Conservation (phyloP, 2,113 vertebrate genomes). For the Gallinago paraguaiae region DNA sequence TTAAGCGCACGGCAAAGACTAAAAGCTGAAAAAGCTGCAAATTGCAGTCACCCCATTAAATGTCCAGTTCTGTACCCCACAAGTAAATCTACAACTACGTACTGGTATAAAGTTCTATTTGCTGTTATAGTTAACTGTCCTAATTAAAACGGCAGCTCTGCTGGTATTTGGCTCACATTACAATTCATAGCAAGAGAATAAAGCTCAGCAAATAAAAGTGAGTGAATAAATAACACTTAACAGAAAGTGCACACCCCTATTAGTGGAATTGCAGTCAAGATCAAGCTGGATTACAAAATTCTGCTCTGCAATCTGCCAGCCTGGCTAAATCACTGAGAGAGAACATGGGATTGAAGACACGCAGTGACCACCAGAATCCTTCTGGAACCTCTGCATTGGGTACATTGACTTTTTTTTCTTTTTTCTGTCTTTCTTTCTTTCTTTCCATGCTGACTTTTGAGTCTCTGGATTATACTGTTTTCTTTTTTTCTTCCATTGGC, state of each 20-base stretch:
- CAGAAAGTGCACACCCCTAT: not conserved
- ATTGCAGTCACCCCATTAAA: not conserved
- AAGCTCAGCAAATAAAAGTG: not conserved
- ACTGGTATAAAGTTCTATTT: not conserved
- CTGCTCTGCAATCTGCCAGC: not conserved
- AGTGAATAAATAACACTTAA: not conserved
- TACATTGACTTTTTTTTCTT: not conserved
- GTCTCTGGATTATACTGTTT: not conserved
- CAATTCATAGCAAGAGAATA: not conserved
- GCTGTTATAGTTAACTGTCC: not conserved
- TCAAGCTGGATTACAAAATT: not conserved
- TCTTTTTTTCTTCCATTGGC: not conserved
- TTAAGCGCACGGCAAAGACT: not conserved
- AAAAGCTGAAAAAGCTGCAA: not conserved
- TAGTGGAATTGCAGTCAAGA: not conserved
- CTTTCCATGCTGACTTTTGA: not conserved
- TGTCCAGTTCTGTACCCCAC: not conserved
- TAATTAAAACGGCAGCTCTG: conserved; percentile 12
- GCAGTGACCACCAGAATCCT: not conserved
- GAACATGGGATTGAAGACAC: not conserved
- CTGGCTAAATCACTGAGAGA: not conserved
- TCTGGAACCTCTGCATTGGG: not conserved
- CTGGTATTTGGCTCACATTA: not conserved
- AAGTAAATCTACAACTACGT: not conserved
- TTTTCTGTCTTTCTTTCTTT: not conserved